Base-by-base conservation (phyloP, 2,113 vertebrate genomes). In the Lucifuga dentata region DNA sequence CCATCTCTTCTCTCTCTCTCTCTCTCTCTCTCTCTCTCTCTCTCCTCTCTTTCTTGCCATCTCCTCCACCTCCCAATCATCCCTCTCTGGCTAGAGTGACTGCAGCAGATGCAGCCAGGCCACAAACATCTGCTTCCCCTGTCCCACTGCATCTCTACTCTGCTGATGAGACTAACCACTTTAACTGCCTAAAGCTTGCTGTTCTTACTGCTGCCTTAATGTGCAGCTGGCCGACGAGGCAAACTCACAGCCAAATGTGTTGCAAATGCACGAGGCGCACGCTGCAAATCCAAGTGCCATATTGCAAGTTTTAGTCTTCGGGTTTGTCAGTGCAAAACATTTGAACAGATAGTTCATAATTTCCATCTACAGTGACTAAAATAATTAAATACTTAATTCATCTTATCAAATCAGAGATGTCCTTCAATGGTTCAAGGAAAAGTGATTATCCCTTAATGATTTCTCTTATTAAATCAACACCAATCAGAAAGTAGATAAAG, bases 91-190 rank as follows among this genome's bases (percentile, higher is more conserved):
- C 83, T 65, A 74, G 32, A 79, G 45, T 71, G 61, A 82, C 76
- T 68, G 77, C 67, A 68, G 79, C 89, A 92, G 91, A 90, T 91
- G 90, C 72, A 67, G 71, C 45, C 77, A 40, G 81, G 74, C 65
- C 72, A 40, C 75, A 75, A 89, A 92, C 91, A 92, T 91, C 90
- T 92, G 92, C 73, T 89, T 80, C 69, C 78, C 68, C 66, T 59
- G 83, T 89, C 72, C 80, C 39, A 51, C 81, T 57, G 86, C 55
- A 86, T 79, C 72, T 63, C 79, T 65, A 73, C 81, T 80, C 81
- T 85, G 80, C 76, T 86, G 85, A 88, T 78, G 86, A 86, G 70
- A 56, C 78, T 84, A 74, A 81, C 83, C 24, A 58, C 81, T 81
- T 70, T 80, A 84, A 89, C 89, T 90, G 88, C 82, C 86, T 17